Conservation (phyloP, 1,140 invertebrate genomes). For the Acromyrmex echinatior region DNA sequence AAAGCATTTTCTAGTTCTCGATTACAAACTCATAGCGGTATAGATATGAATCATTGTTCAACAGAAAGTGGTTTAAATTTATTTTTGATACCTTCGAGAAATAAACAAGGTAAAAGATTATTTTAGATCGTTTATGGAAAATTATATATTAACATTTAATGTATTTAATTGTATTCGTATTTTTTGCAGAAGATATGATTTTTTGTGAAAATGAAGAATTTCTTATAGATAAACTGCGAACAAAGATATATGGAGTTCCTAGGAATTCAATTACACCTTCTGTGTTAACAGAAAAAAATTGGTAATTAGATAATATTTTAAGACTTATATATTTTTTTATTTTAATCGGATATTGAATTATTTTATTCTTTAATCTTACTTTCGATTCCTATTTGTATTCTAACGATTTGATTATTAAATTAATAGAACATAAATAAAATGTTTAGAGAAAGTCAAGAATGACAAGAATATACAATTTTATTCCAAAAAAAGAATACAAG, state of each 20-base stretch:
- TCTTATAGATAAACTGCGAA: slow-evolving; percentile 89
- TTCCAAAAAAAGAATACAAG: not conserved
- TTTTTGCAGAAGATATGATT: slow-evolving; percentile 87
- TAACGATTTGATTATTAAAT: not conserved
- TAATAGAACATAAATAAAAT: not conserved
- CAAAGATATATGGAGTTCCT: slow-evolving; percentile 90
- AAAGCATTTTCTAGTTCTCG: slow-evolving; percentile 91
- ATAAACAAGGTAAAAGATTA: slow-evolving; percentile 87
- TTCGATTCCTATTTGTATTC: not conserved
- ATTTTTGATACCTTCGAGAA: slow-evolving; percentile 90
- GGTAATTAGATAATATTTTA: slow-evolving; percentile 83
- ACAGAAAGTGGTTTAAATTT: slow-evolving; percentile 90
- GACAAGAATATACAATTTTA: not conserved
- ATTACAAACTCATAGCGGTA: slow-evolving; percentile 90
- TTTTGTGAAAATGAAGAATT: slow-evolving; percentile 90
- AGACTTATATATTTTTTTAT: not conserved
- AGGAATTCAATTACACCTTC: slow-evolving; percentile 89
- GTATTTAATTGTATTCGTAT: slow-evolving; percentile 6
- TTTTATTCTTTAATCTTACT: not conserved
- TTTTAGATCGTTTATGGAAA: slow-evolving; percentile 22
- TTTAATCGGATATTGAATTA: not conserved
- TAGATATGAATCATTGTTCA: slow-evolving; percentile 88
- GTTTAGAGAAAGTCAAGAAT: not conserved
- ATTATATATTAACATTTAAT: slow-evolving; percentile 21
- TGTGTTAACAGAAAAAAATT: slow-evolving; percentile 90